phyloP scores from a whole-genome alignment of 2,888 invertebrate species.

The Eulithis prunata region DNA sequence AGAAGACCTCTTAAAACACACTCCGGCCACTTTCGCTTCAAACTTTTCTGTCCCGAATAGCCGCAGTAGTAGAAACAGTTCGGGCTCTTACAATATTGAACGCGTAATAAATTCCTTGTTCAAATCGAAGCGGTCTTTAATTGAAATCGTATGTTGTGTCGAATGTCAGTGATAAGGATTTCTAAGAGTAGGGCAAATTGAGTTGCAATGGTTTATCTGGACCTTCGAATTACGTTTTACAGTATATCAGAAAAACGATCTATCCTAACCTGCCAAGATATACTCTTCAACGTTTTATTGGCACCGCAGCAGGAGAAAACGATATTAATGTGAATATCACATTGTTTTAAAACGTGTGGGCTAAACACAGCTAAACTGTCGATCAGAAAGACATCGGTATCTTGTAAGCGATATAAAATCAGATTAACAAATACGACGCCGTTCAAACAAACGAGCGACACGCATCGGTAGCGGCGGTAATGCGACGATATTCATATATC shows the following conservation, averaged over 20 bases:
- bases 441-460: slow-evolving; percentile 45
- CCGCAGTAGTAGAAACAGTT: slow-evolving; percentile 46
- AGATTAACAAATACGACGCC: slow-evolving; percentile 42
- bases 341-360: background rate
- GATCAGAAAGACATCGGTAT: slow-evolving; percentile 19
- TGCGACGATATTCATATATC: slow-evolving; percentile 76
- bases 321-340: background rate
- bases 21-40: slow-evolving; percentile 42
- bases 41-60: slow-evolving; percentile 40
- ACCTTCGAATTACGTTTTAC: slow-evolving; percentile 12
- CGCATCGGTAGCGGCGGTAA: slow-evolving; percentile 56
- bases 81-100: slow-evolving; percentile 63
- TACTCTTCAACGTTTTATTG: background rate
- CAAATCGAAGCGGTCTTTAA: slow-evolving; percentile 77
- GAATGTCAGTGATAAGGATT: slow-evolving; percentile 72
- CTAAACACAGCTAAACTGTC: background rate
- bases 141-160: slow-evolving; percentile 83
- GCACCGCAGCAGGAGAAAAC: background rate
- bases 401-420: slow-evolving; percentile 34
- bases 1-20: slow-evolving; percentile 51
- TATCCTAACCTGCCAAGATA: background rate
- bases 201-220: slow-evolving; percentile 47
- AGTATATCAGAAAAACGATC: slow-evolving; percentile 28
- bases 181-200: slow-evolving; percentile 59
- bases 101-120: slow-evolving; percentile 70